phyloP scores from a whole-genome alignment of 2,797 vertebrate genomes.

The Phalloptychus januarius region DNA sequence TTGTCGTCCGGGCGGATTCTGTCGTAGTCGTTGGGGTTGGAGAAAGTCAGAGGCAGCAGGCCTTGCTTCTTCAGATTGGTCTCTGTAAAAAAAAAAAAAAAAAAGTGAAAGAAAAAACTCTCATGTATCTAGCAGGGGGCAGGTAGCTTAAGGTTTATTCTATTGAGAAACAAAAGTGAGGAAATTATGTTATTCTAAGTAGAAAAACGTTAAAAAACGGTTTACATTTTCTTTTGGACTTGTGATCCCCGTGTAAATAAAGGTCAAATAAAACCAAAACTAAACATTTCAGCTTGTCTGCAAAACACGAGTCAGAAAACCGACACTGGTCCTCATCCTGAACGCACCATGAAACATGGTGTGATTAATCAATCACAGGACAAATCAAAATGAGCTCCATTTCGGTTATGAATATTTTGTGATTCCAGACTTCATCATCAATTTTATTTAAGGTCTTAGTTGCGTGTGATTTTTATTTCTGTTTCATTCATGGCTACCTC shows the following conservation, averaged over 20 bases:
- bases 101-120: background rate
- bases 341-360: background rate
- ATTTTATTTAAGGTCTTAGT: too few species aligned
- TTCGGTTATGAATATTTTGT: too few species aligned
- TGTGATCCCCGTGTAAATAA: background rate
- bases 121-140: background rate
- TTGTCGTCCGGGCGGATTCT: constrained; percentile 93
- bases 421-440: too few species aligned
- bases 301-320: background rate
- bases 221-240: background rate
- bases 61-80: constrained; percentile 83
- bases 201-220: background rate
- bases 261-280: background rate
- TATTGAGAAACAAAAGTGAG: background rate
- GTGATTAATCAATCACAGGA: too few species aligned
- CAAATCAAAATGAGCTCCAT: too few species aligned
- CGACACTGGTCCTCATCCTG: background rate
- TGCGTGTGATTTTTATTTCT: too few species aligned
- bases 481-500: too few species aligned
- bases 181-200: background rate
- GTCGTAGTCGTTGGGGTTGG: constrained; percentile 89
- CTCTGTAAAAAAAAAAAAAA: constrained; percentile 54
- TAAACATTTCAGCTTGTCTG: background rate
- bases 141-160: too few species aligned
- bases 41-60: constrained; percentile 88